Evolutionary conservation across 1,140 invertebrate species (phyloP).

Genomic region (Drosophila pachea): DNA sequence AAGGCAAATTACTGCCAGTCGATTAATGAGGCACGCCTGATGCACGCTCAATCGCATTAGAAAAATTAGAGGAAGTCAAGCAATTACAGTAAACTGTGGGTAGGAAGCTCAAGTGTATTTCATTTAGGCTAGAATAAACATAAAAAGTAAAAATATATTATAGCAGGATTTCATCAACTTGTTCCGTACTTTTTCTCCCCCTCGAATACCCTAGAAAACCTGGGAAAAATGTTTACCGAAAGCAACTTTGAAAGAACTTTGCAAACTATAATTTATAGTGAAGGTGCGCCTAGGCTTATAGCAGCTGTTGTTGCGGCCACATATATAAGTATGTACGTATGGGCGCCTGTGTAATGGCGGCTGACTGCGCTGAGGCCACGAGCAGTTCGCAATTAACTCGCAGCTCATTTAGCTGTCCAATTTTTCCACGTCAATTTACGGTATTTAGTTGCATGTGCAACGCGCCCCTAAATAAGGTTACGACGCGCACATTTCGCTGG

Average conservation of each 20-base stretch:
- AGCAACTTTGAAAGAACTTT: not conserved
- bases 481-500: constrained; percentile 2
- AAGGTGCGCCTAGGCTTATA: not conserved
- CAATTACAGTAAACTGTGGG: not conserved
- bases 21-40: constrained; percentile 37
- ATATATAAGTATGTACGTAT: not conserved
- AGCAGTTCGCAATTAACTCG: not conserved
- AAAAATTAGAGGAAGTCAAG: not conserved
- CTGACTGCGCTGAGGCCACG: not conserved
- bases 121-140: too few relatives aligned
- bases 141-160: too few relatives aligned
- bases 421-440: constrained; percentile 40
- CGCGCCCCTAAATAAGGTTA: constrained; percentile 5
- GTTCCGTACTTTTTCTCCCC: too few relatives aligned
- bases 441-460: constrained; percentile 37
- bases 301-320: not conserved
- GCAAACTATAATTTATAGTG: not conserved
- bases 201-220: too few relatives aligned
- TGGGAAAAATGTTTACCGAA: too few relatives aligned
- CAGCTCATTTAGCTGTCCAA: constrained; percentile 14
- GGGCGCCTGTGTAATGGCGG: not conserved
- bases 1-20: constrained; percentile 56
- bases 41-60: constrained; percentile 3
- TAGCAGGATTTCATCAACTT: too few relatives aligned
- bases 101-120: not conserved